Evolutionary conservation across 2,797 vertebrate species (phyloP).

Genomic region (Ptychobarbus kaznakovi): DNA sequence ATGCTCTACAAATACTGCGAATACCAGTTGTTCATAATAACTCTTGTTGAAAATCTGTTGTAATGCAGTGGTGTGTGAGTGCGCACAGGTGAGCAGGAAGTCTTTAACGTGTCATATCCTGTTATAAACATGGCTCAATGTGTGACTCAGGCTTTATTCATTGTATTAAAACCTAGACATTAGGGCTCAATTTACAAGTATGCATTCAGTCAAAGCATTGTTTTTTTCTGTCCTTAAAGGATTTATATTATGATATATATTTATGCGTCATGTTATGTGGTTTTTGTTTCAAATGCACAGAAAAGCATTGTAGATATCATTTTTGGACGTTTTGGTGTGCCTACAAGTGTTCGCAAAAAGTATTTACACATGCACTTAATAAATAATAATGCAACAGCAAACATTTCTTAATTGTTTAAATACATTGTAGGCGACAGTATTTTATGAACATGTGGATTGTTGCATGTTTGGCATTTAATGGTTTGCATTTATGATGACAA

Average conservation of each 20-base stretch:
- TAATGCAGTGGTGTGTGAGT: background rate
- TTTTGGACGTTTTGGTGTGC: background rate
- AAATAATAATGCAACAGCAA: background rate
- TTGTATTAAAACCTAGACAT: background rate
- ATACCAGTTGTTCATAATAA: background rate
- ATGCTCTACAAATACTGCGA: background rate
- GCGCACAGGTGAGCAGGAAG: constrained; percentile 30
- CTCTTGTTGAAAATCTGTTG: constrained; percentile 3
- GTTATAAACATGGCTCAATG: constrained; percentile 13
- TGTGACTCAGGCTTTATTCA: constrained; percentile 29
- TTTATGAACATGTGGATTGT: background rate
- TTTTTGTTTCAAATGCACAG: background rate
- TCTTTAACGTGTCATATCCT: constrained; percentile 16
- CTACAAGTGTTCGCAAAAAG: background rate
- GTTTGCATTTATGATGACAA: background rate
- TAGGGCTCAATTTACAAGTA: background rate
- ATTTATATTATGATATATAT: background rate
- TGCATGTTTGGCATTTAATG: background rate
- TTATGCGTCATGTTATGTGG: background rate
- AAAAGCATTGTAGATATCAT: background rate
- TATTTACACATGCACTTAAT: too few relatives aligned
- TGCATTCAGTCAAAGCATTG: background rate
- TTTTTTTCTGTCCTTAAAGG: background rate
- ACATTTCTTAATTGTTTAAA: background rate
- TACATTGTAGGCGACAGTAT: background rate